Percentiles rank a stretch among this genome's conserved stretches.
These are phyloP conservation scores for Myodes glareolus DNA, from an alignment of 2,113 vertebrate genomes.

Conservation along the genomic window DNA sequence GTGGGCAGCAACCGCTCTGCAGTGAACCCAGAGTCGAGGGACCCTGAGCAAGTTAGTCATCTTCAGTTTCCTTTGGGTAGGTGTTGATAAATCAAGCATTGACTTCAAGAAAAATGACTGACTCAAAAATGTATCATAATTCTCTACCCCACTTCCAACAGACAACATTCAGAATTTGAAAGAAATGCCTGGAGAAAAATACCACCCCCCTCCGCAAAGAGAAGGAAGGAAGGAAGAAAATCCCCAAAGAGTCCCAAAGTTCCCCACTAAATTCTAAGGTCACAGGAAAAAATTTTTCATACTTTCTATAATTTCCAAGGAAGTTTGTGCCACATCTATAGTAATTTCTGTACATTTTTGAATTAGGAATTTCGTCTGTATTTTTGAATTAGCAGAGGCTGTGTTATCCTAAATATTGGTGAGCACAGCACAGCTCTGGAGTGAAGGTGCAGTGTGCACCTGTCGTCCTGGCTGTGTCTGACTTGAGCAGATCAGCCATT, in stretches of 20 bases:
- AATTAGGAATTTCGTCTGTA: neutral
- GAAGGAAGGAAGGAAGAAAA: neutral
- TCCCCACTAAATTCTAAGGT: neutral
- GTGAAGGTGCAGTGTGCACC: fast-evolving
- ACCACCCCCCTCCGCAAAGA: neutral
- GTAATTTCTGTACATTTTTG: too few species aligned
- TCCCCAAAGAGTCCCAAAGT: neutral
- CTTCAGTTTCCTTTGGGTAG: neutral
- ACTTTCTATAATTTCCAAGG: neutral
- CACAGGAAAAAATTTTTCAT: neutral
- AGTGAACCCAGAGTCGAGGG: neutral
- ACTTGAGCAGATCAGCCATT: neutral
- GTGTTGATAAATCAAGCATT: neutral
- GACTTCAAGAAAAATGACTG: neutral
- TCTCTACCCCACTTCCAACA: too few species aligned
- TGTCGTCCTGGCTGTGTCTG: neutral
- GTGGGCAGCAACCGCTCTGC: neutral
- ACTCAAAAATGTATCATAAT: neutral
- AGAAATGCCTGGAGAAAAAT: neutral
- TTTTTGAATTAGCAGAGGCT: neutral
- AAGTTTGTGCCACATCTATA: neutral
- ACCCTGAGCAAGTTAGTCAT: fast-evolving
- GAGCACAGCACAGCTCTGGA: neutral
- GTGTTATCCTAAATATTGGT: neutral
- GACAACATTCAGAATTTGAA: neutral